phyloP scores from a whole-genome alignment of 2,113 vertebrate species.

The Ahaetulla prasina region DNA sequence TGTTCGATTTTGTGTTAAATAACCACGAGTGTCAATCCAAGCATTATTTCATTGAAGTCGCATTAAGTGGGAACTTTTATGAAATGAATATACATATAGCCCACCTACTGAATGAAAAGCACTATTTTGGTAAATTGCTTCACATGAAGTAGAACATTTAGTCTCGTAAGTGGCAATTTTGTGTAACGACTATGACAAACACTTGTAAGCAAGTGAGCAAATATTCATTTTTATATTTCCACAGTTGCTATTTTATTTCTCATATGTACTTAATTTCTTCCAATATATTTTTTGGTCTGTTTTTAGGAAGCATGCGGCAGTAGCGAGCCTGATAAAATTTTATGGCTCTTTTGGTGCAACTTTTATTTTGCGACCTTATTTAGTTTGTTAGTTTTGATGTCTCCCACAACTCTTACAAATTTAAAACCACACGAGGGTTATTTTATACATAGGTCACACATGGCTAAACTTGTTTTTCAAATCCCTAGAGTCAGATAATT shows the following conservation, averaged over 20 bases:
- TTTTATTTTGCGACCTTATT: slow-evolving; percentile 11
- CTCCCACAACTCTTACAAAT: neutral
- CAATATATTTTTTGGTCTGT: neutral
- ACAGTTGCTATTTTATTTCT: slow-evolving; percentile 11
- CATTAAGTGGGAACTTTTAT: neutral
- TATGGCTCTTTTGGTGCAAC: neutral
- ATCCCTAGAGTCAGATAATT: neutral
- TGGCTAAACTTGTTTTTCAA: neutral
- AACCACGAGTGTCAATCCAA: neutral
- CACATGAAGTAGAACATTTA: neutral
- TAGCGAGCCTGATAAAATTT: neutral
- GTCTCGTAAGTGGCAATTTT: neutral
- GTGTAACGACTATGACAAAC: neutral
- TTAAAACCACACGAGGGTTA: neutral
- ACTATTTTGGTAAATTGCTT: neutral
- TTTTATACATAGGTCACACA: neutral
- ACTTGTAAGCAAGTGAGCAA: neutral
- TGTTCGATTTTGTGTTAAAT: neutral
- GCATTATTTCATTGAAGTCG: neutral
- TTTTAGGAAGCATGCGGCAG: neutral
- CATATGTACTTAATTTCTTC: neutral
- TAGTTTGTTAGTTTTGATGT: neutral
- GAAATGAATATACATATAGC: neutral
- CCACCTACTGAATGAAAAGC: neutral
- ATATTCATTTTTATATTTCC: neutral